Evolutionary conservation across 2,888 invertebrate genomes (phyloP).

Genomic region (Psococerastis gibbosa): DNA sequence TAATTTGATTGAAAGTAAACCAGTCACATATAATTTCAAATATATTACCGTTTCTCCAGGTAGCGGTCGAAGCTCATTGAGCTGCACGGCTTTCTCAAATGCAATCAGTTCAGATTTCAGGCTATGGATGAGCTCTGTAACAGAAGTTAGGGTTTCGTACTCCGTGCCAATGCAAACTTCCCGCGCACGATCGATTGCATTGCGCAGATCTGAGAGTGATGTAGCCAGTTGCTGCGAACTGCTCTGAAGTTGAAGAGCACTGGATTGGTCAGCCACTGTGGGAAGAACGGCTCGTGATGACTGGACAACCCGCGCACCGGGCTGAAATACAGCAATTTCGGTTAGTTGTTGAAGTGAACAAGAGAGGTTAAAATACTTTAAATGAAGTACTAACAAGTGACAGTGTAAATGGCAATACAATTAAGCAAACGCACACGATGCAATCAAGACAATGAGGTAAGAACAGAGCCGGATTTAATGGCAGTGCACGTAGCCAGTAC

Average conservation of each 20-base stretch:
- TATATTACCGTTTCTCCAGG: slow-evolving; percentile 58
- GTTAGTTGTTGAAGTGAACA: no score
- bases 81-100: slow-evolving; percentile 53
- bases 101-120: slow-evolving; percentile 68
- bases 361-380: no score
- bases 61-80: slow-evolving; percentile 52
- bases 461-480: no score
- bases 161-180: slow-evolving; percentile 69
- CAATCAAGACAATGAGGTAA: no score
- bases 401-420: no score
- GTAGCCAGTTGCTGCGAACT: slow-evolving; percentile 47
- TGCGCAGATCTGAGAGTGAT: slow-evolving; percentile 42
- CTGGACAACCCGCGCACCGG: slow-evolving; percentile 49
- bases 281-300: slow-evolving; percentile 67
- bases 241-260: slow-evolving; percentile 52
- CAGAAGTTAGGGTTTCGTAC: slow-evolving; percentile 47
- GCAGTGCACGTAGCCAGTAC: no score
- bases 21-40: background rate
- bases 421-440: no score
- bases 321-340: no score
- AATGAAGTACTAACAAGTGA: no score
- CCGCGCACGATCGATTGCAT: slow-evolving; percentile 37
- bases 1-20: no score
- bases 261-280: slow-evolving; percentile 56
- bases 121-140: slow-evolving; percentile 60